These are phyloP conservation scores for Chironomus riparius DNA, from an alignment of 2,888 invertebrate species.

Conservation along the genomic window DNA sequence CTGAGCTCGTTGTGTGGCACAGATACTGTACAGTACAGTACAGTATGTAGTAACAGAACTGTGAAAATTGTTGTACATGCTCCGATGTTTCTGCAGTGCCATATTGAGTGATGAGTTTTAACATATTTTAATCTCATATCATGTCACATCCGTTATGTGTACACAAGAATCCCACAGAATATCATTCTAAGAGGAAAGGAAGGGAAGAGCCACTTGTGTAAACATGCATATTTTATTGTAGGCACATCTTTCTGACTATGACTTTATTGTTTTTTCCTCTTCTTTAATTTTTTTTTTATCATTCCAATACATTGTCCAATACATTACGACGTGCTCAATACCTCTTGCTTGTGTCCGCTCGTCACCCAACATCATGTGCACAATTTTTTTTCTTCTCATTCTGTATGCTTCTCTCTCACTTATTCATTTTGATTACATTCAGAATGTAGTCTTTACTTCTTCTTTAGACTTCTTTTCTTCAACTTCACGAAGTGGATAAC, in stretches of 20 bases:
- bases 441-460: no score
- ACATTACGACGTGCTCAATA: neutral
- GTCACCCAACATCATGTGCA: neutral
- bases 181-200: neutral
- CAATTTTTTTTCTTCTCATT: neutral
- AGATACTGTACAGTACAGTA: no score
- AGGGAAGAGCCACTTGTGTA: slow-evolving; percentile 2
- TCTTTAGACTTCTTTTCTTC: neutral
- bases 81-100: neutral
- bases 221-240: neutral
- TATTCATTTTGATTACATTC: no score
- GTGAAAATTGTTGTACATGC: no score
- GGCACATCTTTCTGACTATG: no score
- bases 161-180: neutral
- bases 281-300: neutral
- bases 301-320: neutral
- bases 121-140: neutral
- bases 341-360: neutral
- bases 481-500: neutral
- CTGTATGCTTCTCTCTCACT: neutral
- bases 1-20: no score
- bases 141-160: neutral
- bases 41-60: no score
- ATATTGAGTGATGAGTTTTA: neutral
- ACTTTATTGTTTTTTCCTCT: no score